Percentiles rank a stretch among this genome's conserved stretches.
These are phyloP conservation scores for Nebria brevicollis DNA, from an alignment of 2,888 invertebrate species.

Conservation along the genomic window DNA sequence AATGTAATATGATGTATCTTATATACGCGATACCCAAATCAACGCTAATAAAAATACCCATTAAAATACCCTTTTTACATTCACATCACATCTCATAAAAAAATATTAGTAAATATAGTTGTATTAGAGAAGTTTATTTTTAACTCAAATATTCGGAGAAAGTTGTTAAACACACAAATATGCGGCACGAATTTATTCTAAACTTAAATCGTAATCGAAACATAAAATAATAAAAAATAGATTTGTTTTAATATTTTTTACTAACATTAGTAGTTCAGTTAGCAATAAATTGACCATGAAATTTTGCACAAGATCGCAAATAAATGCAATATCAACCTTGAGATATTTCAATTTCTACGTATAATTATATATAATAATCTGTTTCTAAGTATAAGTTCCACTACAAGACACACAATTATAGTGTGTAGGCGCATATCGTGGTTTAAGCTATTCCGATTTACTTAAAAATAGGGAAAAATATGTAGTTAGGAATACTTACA, in stretches of 20 bases:
- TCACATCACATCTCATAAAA: no score
- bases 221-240: no score
- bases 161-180: no score
- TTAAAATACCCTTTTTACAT: not conserved
- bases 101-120: no score
- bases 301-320: not conserved
- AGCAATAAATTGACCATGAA: not conserved
- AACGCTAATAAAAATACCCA: not conserved
- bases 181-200: no score
- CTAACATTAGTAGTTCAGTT: not conserved
- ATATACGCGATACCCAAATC: not conserved
- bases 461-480: no score
- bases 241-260: not conserved
- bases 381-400: not conserved
- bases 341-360: not conserved
- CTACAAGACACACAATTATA: not conserved
- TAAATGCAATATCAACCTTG: not conserved
- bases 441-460: no score
- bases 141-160: no score
- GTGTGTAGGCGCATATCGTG: no score
- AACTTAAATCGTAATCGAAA: no score
- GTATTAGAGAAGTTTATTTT: no score
- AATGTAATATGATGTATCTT: not conserved
- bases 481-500: conserved; percentile 67
- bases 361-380: not conserved